These are phyloP conservation scores for Creontiades dilutus DNA, from an alignment of 2,888 invertebrate genomes.

Conservation along the genomic window DNA sequence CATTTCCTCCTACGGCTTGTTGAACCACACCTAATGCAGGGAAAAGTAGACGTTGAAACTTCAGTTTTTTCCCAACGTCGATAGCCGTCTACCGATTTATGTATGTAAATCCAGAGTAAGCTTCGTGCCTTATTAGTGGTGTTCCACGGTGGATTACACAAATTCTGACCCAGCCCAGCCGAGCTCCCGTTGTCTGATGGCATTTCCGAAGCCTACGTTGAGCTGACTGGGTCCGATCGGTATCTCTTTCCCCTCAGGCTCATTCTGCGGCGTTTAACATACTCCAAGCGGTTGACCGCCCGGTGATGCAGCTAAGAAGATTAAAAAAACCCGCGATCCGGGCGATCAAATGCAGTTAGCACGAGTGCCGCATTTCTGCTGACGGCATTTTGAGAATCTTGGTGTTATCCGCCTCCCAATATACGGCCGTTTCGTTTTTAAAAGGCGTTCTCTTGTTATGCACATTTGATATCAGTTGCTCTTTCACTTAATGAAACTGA, in stretches of 20 bases:
- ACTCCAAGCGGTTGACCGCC: constrained; percentile 51
- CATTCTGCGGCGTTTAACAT: constrained; percentile 14
- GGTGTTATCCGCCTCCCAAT: neutral
- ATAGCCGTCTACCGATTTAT: neutral
- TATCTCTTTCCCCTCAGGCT: neutral
- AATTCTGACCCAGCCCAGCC: neutral
- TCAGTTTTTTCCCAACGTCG: neutral
- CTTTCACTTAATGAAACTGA: neutral
- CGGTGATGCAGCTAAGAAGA: constrained; percentile 57
- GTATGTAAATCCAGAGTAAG: constrained; percentile 49
- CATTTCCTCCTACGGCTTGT: neutral
- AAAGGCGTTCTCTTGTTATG: neutral
- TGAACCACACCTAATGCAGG: neutral
- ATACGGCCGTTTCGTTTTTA: neutral
- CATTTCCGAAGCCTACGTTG: constrained; percentile 29
- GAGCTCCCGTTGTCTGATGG: constrained; percentile 25
- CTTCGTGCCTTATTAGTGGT: constrained; percentile 44
- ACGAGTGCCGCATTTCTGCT: constrained; percentile 15
- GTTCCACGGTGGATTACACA: constrained; percentile 53
- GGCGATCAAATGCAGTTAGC: neutral
- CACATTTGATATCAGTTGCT: neutral
- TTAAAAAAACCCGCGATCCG: constrained; percentile 11
- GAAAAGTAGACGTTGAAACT: neutral
- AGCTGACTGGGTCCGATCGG: neutral
- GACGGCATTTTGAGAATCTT: neutral